Evolutionary conservation across 2,113 vertebrate species (phyloP).

Genomic region (Regulus satrapa): DNA sequence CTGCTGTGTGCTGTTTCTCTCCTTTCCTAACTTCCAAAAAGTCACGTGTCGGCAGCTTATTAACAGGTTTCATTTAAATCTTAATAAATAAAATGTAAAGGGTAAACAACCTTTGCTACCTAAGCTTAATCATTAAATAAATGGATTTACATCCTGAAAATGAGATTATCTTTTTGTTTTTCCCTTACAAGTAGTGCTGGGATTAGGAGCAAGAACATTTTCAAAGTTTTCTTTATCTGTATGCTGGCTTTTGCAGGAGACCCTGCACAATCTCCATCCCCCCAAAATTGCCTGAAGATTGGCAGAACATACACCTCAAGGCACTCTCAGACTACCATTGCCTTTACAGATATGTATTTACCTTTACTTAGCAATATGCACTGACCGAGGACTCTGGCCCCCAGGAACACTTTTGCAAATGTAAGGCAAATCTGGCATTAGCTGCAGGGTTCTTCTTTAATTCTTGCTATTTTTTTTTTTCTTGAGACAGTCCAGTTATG

Average conservation of each 20-base stretch:
- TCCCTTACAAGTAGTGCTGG: background rate
- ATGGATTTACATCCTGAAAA: background rate
- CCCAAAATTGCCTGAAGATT: background rate
- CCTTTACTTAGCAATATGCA: background rate
- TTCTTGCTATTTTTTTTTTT: background rate
- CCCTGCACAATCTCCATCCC: background rate
- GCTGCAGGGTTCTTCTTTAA: slow-evolving; percentile 26
- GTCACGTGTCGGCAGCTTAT: background rate
- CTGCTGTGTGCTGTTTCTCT: background rate
- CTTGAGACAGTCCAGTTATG: slow-evolving; percentile 29
- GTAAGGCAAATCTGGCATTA: slow-evolving; percentile 60
- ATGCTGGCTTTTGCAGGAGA: background rate
- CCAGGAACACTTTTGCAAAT: background rate
- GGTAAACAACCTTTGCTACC: background rate
- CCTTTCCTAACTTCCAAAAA: background rate
- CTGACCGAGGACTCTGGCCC: background rate
- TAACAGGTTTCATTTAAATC: background rate
- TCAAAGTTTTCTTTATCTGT: background rate
- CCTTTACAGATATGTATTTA: background rate
- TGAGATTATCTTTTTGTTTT: background rate
- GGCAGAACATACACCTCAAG: background rate
- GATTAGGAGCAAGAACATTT: background rate
- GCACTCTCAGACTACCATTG: background rate
- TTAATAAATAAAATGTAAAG: background rate
- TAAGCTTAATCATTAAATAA: background rate